These are phyloP conservation scores for Cataglyphis livida DNA, from an alignment of 2,888 invertebrate species.

Conservation along the genomic window DNA sequence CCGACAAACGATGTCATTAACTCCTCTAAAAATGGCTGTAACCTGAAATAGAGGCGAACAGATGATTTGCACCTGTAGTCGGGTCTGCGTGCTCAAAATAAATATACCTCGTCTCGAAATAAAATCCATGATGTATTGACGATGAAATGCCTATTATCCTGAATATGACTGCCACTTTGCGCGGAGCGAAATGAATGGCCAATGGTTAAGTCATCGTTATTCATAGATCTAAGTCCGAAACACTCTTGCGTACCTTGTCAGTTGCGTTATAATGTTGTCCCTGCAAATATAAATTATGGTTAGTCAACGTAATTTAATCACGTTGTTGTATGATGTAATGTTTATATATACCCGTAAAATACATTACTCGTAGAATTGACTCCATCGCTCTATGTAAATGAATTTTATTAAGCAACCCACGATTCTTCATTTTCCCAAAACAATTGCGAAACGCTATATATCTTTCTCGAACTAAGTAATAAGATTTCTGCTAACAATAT, in stretches of 20 bases:
- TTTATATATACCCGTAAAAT: not conserved
- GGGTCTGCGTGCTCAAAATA: conserved; percentile 6
- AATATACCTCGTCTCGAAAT: conserved; percentile 39
- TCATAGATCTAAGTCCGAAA: conserved; percentile 25
- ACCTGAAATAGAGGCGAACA: conserved; percentile 40
- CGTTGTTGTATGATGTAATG: not conserved
- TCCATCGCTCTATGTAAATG: not conserved
- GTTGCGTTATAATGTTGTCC: conserved; percentile 24
- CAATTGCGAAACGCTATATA: conserved; percentile 1
- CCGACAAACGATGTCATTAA: conserved; percentile 57
- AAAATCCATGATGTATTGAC: conserved; percentile 39
- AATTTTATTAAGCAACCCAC: not conserved
- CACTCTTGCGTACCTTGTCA: conserved; percentile 4
- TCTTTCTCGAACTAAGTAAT: not conserved
- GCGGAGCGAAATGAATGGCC: conserved; percentile 20
- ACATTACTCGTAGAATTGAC: conserved; percentile 2
- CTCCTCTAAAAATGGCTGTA: conserved; percentile 57
- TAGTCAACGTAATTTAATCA: conserved; percentile 40
- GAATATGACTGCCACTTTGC: conserved; percentile 31
- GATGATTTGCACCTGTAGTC: conserved; percentile 42
- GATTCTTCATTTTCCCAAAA: not conserved
- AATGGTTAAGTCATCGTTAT: conserved; percentile 34
- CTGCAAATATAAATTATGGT: conserved; percentile 35
- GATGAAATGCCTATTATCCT: conserved; percentile 41
- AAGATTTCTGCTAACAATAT: conserved; percentile 7